phyloP scores from a whole-genome alignment of 2,113 vertebrate species.

The Sinocyclocheilus anshuiensis region DNA sequence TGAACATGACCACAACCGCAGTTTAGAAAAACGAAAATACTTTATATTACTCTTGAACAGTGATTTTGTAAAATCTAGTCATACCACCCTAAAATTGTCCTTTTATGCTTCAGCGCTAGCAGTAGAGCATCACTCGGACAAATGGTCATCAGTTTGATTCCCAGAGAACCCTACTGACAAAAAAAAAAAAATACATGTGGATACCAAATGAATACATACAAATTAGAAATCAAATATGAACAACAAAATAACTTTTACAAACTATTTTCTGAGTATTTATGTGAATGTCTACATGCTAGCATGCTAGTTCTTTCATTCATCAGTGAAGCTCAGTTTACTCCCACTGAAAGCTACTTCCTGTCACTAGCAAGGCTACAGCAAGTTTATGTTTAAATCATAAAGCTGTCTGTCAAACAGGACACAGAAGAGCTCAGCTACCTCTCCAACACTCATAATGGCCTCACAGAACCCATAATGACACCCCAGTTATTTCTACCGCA shows the following conservation, averaged over 20 bases:
- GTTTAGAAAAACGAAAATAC: neutral
- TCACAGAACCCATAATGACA: slow-evolving; percentile 42
- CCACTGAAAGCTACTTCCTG: slow-evolving; percentile 25
- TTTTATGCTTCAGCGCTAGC: neutral
- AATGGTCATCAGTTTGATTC: neutral
- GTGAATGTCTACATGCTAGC: neutral
- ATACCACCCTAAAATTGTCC: neutral
- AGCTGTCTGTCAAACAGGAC: slow-evolving; percentile 51
- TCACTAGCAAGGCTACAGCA: slow-evolving; percentile 61
- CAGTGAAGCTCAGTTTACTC: slow-evolving; percentile 5
- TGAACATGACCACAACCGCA: neutral
- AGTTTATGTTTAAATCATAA: slow-evolving; percentile 53
- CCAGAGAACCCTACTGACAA: neutral
- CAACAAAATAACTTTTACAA: neutral
- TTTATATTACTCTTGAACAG: neutral
- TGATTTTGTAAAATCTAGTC: neutral
- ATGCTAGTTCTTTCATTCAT: neutral
- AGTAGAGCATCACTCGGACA: neutral
- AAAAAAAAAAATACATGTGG: neutral
- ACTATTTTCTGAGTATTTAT: neutral
- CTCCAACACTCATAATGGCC: slow-evolving; percentile 38
- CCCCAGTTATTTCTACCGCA: slow-evolving; percentile 54
- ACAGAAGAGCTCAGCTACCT: slow-evolving; percentile 34
- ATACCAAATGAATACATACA: slow-evolving; percentile 26
- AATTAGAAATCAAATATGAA: slow-evolving; percentile 25